phyloP scores from a whole-genome alignment of 2,888 invertebrate species.

The Melolontha melolontha region DNA sequence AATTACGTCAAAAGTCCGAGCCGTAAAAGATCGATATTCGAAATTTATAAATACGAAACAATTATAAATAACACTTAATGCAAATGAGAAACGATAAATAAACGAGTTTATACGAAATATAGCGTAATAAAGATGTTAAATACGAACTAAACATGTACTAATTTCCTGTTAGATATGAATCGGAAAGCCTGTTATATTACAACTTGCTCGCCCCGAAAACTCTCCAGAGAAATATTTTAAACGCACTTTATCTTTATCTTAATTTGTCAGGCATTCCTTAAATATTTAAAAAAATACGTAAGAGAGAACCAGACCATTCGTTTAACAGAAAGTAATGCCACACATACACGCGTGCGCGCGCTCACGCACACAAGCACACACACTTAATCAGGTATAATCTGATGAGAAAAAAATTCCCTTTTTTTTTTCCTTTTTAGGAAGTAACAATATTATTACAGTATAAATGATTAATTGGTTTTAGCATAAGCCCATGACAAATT shows the following conservation, averaged over 20 bases:
- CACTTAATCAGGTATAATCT: too few species aligned
- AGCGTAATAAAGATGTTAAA: constrained; percentile 37
- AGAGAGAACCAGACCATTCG: too few species aligned
- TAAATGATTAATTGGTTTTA: too few species aligned
- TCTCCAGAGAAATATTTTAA: constrained; percentile 25
- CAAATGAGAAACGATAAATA: constrained; percentile 36
- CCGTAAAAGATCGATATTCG: constrained; percentile 17
- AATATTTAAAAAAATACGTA: constrained; percentile 16
- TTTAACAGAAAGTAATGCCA: too few species aligned
- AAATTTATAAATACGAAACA: constrained; percentile 35
- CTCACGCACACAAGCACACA: too few species aligned
- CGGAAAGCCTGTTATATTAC: constrained; percentile 37
- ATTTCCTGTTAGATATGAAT: constrained; percentile 37
- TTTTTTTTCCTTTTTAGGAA: too few species aligned
- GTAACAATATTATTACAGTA: too few species aligned
- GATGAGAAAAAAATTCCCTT: too few species aligned
- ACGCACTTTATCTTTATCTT: constrained; percentile 32
- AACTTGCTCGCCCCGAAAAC: constrained; percentile 12
- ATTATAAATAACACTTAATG: constrained; percentile 35
- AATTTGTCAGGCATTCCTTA: constrained; percentile 38
- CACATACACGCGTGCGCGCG: too few species aligned
- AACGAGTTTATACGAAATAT: constrained; percentile 32
- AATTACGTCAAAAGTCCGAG: too few species aligned
- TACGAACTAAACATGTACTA: constrained; percentile 36
- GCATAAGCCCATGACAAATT: too few species aligned